Base-by-base conservation (phyloP, 2,797 vertebrate genomes). In the Morus bassanus region DNA sequence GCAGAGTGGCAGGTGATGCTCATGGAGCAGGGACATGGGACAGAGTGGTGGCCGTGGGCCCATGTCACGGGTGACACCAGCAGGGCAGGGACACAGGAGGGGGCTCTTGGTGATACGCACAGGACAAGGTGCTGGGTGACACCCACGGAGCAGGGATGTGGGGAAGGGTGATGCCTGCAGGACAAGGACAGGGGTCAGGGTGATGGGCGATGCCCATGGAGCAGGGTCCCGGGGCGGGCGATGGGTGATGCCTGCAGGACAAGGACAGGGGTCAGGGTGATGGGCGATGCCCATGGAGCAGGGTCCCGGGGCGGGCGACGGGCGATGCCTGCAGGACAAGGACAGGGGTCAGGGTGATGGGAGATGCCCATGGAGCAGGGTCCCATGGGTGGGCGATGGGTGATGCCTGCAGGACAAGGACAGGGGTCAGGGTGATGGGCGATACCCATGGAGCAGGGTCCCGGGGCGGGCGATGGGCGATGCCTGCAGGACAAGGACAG, bases 151-250 rank as follows among this genome's bases (percentile, higher is more conserved):
- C 76, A 33, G 31, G 43, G 18, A 18, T 4, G 1, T 1, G 48
- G 69, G 18, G 31, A 37, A 6, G 33, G 3, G 31, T 28, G 54
- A 18, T 30, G 8, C 15, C 28, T 7, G 19, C 35, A 33, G 1
- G 16, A 31, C 9, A 35, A 10, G 37, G 59, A 30, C 10, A 0
- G 0, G 16, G 45, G 45, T 9, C 7, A 8, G 30, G 63, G 39
- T 14, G 28, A 7, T 33, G 41, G 21, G 13, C 0, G 54, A 16
- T 19, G 17, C 27, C 43, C 7, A 0, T 0, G 9, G 41, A n/a
- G 53, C 19, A 43, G 0, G 54, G 18, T 19, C 23, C n/a, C n/a
- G n/a, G n/a, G n/a, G n/a, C 48, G 24, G 78, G 82, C 45, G 78
- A 60, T 9, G 23, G 64, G 73, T 11, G 83, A 35, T 10, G 51